These are phyloP conservation scores for Porites lutea DNA, from an alignment of 64 coral and sea anemone species.

Conservation along the genomic window DNA sequence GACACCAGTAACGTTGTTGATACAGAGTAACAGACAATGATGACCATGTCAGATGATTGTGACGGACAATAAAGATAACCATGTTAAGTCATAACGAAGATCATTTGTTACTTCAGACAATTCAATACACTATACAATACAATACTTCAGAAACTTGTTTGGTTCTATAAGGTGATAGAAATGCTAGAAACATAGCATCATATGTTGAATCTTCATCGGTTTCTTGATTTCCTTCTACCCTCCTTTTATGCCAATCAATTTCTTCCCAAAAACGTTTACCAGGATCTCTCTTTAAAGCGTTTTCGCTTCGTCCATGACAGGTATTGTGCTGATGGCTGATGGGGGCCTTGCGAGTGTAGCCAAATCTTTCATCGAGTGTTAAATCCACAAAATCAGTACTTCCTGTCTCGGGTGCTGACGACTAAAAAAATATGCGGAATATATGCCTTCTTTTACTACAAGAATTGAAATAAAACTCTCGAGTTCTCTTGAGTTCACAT, in stretches of 20 bases:
- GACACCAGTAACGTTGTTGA: too few species aligned
- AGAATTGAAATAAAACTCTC: too few species aligned
- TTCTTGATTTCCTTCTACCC: background rate
- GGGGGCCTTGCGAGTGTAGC: conserved; percentile 12
- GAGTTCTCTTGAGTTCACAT: too few species aligned
- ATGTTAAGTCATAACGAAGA: too few species aligned
- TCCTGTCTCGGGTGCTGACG: background rate
- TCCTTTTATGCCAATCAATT: conserved; percentile 10
- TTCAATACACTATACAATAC: too few species aligned
- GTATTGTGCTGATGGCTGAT: background rate
- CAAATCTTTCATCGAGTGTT: conserved; percentile 36
- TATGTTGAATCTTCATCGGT: background rate
- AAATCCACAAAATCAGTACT: conserved; percentile 23
- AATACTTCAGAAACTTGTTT: too few species aligned
- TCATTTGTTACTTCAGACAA: too few species aligned
- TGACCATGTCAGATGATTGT: too few species aligned
- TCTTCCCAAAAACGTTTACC: conserved; percentile 20
- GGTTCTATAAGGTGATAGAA: too few species aligned
- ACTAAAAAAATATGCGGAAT: background rate
- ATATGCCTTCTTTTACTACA: too few species aligned
- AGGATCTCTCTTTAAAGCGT: background rate
- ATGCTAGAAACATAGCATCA: conserved; percentile 1
- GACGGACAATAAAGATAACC: too few species aligned
- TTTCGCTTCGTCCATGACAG: background rate
- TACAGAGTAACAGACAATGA: too few species aligned